Evolutionary conservation across 2,888 invertebrate genomes (phyloP).

Genomic region (Polymixis lichenea): DNA sequence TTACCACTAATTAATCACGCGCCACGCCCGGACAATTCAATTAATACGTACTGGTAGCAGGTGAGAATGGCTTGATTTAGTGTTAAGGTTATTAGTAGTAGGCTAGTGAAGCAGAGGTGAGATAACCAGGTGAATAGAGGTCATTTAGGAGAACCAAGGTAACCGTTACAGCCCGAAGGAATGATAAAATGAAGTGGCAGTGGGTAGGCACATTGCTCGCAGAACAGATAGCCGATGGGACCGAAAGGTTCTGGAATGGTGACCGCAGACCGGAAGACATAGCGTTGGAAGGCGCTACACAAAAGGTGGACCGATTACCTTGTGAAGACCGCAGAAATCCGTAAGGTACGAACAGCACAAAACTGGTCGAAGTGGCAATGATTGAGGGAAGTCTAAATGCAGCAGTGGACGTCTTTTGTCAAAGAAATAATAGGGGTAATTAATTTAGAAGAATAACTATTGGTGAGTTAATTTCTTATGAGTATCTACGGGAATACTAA

Average conservation of each 20-base stretch:
- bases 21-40: conserved; percentile 31
- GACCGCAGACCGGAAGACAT: too few species aligned
- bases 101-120: conserved; percentile 2
- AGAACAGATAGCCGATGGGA: not conserved
- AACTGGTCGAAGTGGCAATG: too few species aligned
- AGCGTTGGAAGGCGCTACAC: not conserved
- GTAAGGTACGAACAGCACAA: too few species aligned
- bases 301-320: not conserved
- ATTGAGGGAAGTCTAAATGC: too few species aligned
- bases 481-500: too few species aligned
- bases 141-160: not conserved
- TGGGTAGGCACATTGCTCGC: not conserved
- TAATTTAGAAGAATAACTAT: too few species aligned
- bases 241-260: not conserved
- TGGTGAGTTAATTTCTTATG: too few species aligned
- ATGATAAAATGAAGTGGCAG: not conserved
- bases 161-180: not conserved
- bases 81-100: not conserved
- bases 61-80: conserved; percentile 27
- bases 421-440: too few species aligned
- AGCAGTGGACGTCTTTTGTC: too few species aligned
- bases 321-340: too few species aligned
- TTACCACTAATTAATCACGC: conserved; percentile 41
- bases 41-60: conserved; percentile 26
- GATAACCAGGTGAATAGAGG: not conserved